These are phyloP conservation scores for Mesochorus sp. DNA, from an alignment of 2,888 invertebrate genomes.

Conservation along the genomic window DNA sequence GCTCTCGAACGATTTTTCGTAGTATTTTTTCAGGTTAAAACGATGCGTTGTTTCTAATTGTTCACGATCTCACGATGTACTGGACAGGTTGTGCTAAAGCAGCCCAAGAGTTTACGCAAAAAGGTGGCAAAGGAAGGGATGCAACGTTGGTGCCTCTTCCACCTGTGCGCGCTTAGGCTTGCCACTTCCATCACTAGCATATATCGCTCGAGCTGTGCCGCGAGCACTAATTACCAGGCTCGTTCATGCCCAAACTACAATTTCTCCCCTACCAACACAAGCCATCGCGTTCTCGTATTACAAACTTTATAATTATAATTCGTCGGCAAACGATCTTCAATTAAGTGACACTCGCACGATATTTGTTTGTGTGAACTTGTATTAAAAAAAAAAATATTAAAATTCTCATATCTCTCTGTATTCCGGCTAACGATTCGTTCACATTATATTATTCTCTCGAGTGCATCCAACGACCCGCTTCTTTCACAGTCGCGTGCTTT, in stretches of 20 bases:
- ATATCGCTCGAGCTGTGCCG: slow-evolving; percentile 21
- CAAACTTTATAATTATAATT: slow-evolving; percentile 45
- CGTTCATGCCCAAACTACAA: slow-evolving; percentile 44
- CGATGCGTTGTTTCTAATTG: slow-evolving; percentile 72
- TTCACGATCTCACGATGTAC: slow-evolving; percentile 74
- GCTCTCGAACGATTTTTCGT: background rate
- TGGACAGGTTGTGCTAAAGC: slow-evolving; percentile 68
- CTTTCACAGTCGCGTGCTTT: no score
- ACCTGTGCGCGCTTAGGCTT: slow-evolving; percentile 57
- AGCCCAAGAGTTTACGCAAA: slow-evolving; percentile 63
- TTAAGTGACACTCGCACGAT: slow-evolving; percentile 8
- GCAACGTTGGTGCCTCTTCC: slow-evolving; percentile 60
- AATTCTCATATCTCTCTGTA: no score
- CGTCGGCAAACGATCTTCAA: background rate
- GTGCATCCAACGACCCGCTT: no score
- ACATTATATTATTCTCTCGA: no score
- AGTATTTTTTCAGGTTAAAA: slow-evolving; percentile 45
- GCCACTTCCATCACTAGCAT: slow-evolving; percentile 60
- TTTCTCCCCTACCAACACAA: background rate
- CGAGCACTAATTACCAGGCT: slow-evolving; percentile 55
- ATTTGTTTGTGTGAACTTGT: no score
- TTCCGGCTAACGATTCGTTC: no score
- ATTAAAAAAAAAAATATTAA: no score
- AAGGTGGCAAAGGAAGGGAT: slow-evolving; percentile 66
- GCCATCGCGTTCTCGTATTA: slow-evolving; percentile 26